Base-by-base conservation (phyloP, 1,140 invertebrate genomes). In the Mya arenaria region DNA sequence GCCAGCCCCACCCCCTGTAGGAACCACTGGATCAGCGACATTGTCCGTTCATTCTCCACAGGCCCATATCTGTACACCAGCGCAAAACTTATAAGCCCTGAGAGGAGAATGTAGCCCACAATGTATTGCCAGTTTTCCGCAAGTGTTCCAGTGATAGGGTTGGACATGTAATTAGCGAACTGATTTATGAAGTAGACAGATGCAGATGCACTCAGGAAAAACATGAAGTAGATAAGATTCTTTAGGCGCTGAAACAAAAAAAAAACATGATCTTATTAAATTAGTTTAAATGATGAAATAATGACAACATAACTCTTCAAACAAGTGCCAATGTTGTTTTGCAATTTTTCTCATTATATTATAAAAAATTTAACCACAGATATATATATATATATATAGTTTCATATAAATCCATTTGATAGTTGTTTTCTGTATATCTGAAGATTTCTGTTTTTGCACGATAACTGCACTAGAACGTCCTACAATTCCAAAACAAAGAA, bases 11-110 rank as follows among this genome's bases (percentile, higher is more conserved):
- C 81, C 17, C 90, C 88, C 95, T 97, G 92, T 52, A 94, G 93
- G 69, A 94, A 94, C 97, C 97, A 98, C 92, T 96, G 96, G 65
- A 98, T 97, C 62, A 98, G 94, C 89, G 96, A 95, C 86, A 96
- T 95, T 28, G 96, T 97, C 71, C 96, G 94, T 10, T 94, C 90
- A 93, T 98, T 96, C 73, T 94, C 95, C 0, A 97, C 95, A 2
- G 97, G 97, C 0, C 97, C 98, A 89, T 96, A 94, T 83, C 96
- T 95, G 90, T 99, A 99, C 92, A 97, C 97, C 63, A 97, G 92
- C 3, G 96, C 92, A 89, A 98, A 98, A 89, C 97, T 97, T 0
- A 97, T 90, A 0, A 97, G 81, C 10, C 96, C 95, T 2, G 95
- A 95, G 13, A 90, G 60, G 23, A 86, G 84, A 19, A 96, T 93